Base-by-base conservation (phyloP, 2,888 invertebrate genomes). In the Agrotis puta region DNA sequence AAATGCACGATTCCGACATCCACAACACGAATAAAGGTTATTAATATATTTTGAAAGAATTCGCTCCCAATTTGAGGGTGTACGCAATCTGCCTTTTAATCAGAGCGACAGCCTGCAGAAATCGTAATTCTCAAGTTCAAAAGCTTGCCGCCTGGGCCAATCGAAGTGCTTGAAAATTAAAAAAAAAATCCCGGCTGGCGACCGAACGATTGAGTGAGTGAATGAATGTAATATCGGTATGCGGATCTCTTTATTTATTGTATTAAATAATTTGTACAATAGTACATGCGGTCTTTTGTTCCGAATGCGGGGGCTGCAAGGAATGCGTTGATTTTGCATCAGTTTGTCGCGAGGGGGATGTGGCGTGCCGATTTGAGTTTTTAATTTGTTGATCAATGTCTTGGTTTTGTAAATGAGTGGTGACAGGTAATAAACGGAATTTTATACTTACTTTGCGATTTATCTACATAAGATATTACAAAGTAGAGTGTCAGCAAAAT, bases 201-300 rank as follows among this genome's bases (percentile, higher is more conserved):
- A 92, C 84, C 86, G 91, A 92, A 85, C 85, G 90, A 91, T 87
- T 91, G 93, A 92, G 84, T 86, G 88, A 90, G 85, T 90, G 93
- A 91, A 88, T 90, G 89, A 91, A 85, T 87, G 90, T 92, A 92
- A 91, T 94, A 95, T 95, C 94, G 89, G 88, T 84, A 83, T 88
- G 93, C 95, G 93, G 94, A 95, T 95, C 95, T 95, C 89, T 92
- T 88, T 85, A 85, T 93, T 91, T 92, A 92, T 92, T 93, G 91
- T 93, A 89, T 92, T 92, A 92, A 92, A 92, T 91, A 89, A 82
- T 90, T 91, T 90, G 81, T 90, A 93, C 92, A 93, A 93, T 91
- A 88, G 79, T 87, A 84, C 85, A 87, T 90, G 89, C 78, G 87
- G 83, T 85, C 87, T n/a, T 92, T 91, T 91, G 90, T 90, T 88